A percentile compares a stretch with the other conserved stretches of the same genome.
Conservation (phyloP, 2,797 vertebrate genomes). For the Hipposideros larvatus region DNA sequence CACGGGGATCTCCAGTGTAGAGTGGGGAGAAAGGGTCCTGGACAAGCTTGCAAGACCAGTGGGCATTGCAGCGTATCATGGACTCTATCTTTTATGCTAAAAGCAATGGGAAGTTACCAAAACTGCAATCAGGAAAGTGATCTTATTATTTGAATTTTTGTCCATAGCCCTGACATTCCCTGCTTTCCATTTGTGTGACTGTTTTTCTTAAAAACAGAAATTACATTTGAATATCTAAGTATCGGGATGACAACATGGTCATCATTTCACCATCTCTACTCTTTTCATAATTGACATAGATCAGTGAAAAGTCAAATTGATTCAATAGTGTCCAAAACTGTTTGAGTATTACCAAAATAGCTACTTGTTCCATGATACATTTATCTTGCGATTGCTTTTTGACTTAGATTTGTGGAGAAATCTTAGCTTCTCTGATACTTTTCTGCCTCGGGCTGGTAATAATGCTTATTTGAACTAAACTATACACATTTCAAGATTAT, state of each 20-base stretch:
- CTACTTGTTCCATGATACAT: neutral
- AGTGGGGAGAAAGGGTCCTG: accelerated
- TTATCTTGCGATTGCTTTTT: neutral
- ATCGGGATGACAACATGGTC: no score
- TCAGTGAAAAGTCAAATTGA: neutral
- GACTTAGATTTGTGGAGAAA: neutral
- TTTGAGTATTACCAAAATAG: neutral
- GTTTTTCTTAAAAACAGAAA: slow-evolving; percentile 13
- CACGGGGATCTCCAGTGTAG: neutral
- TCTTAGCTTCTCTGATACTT: slow-evolving; percentile 19
- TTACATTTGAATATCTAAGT: neutral
- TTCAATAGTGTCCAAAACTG: neutral
- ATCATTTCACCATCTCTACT: neutral
- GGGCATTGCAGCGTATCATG: neutral
- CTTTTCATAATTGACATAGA: neutral
- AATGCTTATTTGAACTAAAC: slow-evolving; percentile 2
- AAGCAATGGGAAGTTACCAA: neutral
- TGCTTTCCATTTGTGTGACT: neutral
- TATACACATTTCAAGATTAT: neutral
- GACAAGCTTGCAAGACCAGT: neutral
- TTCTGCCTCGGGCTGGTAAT: neutral
- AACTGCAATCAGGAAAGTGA: neutral
- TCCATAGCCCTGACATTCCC: neutral
- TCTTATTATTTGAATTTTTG: neutral
- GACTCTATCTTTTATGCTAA: neutral